These are phyloP conservation scores for Sardina pilchardus DNA, from an alignment of 2,113 vertebrate species.

Conservation along the genomic window DNA sequence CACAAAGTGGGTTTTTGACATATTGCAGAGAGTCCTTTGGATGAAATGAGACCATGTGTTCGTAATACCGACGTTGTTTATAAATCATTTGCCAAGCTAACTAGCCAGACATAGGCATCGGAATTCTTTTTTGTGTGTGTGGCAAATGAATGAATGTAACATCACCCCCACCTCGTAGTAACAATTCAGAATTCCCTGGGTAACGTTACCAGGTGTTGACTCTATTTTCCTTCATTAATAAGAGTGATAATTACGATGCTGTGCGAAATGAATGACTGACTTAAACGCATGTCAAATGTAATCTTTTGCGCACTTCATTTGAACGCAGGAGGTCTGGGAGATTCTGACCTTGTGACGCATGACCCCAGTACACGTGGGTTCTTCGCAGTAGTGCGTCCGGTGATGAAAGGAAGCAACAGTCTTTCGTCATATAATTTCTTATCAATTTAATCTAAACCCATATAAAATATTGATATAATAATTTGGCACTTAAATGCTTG, in stretches of 20 bases:
- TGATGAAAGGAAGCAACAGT: not conserved
- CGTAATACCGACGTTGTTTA: no score
- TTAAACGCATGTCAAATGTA: conserved; percentile 21
- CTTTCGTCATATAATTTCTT: not conserved
- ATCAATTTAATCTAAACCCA: not conserved
- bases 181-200: no score
- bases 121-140: no score
- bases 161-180: no score
- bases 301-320: conserved; percentile 53
- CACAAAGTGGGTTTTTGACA: no score
- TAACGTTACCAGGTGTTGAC: no score
- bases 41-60: no score
- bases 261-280: not conserved
- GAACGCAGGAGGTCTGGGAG: conserved; percentile 27
- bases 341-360: conserved; percentile 77
- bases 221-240: not conserved
- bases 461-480: not conserved
- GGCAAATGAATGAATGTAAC: no score
- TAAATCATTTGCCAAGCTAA: no score
- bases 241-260: not conserved
- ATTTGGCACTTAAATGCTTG: not conserved
- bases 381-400: not conserved
- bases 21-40: no score
- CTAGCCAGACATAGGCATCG: no score
- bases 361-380: conserved; percentile 65